These are phyloP conservation scores for Phyllostomus discolor DNA, from an alignment of 2,113 vertebrate species.

Conservation along the genomic window DNA sequence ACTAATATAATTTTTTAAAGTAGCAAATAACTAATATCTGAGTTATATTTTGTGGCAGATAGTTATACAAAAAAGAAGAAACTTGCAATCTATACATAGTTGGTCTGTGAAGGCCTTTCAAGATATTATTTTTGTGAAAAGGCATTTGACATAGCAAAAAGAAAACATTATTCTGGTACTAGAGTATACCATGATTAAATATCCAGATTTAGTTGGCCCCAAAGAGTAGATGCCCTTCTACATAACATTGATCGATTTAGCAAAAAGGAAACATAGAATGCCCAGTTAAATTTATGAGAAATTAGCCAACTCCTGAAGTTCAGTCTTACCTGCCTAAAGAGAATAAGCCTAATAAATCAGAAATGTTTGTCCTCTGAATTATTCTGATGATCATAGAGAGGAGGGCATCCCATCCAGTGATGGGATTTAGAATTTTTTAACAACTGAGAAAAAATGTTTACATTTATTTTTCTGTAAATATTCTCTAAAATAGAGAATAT, in stretches of 20 bases:
- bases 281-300: neutral
- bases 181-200: neutral
- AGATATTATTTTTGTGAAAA: neutral
- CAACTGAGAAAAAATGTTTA: neutral
- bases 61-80: neutral
- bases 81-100: neutral
- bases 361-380: neutral
- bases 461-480: neutral
- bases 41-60: neutral
- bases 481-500: neutral
- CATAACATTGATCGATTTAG: neutral
- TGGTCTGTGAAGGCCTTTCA: neutral
- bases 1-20: neutral
- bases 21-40: neutral
- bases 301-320: neutral
- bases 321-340: neutral
- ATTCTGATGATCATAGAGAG: neutral
- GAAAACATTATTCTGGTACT: neutral
- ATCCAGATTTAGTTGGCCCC: neutral
- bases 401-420: neutral
- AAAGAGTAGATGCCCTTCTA: neutral
- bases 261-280: neutral
- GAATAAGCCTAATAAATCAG: neutral
- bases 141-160: neutral
- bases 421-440: neutral